Evolutionary conservation across 2,888 invertebrate genomes (phyloP).

Genomic region (Villa cingulata): DNA sequence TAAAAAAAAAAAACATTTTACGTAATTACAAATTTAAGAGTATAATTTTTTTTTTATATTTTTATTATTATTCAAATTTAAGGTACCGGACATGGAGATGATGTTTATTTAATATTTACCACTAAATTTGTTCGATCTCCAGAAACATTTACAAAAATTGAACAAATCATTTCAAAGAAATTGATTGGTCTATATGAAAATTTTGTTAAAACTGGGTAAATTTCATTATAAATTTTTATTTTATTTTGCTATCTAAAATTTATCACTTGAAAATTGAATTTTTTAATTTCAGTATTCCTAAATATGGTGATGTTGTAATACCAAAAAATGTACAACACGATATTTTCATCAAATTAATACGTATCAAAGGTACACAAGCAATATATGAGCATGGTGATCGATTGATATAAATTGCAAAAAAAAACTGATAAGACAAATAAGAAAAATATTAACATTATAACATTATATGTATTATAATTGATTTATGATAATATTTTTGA

Average conservation of each 20-base stretch:
- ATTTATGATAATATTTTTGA: too few species aligned
- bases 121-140: neutral
- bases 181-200: neutral
- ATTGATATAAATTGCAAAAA: too few species aligned
- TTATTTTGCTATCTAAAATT: neutral
- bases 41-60: neutral
- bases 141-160: neutral
- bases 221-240: too few species aligned
- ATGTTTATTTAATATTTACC: conserved; percentile 37
- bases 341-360: neutral
- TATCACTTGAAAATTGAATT: neutral
- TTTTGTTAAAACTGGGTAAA: conserved; percentile 2
- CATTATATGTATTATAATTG: too few species aligned
- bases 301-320: neutral
- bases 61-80: neutral
- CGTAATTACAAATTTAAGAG: too few species aligned
- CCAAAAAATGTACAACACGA: neutral
- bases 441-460: neutral
- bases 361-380: neutral
- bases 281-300: conserved; percentile 1
- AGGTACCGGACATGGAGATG: conserved; percentile 43
- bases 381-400: neutral
- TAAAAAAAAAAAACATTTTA: neutral
- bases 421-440: too few species aligned
- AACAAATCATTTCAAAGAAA: neutral